Base-by-base conservation (phyloP, 2,113 vertebrate species). In the Platichthys flesus region DNA sequence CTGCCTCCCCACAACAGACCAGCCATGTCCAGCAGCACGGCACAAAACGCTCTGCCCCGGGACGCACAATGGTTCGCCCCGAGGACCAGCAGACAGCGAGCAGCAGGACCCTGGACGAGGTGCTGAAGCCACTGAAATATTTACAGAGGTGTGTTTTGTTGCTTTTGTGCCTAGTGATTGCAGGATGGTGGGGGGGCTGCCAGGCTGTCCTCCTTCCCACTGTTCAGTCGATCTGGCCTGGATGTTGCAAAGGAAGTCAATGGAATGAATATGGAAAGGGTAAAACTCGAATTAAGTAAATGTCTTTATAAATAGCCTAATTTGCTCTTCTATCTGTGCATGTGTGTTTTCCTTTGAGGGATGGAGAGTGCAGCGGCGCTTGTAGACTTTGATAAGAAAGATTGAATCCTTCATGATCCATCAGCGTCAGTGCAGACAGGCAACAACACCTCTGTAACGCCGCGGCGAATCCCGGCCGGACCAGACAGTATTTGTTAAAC, bases 401-500 rank as follows among this genome's bases (percentile, higher is more conserved):
- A 5, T 31, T 31, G 31, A 31, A 71, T 85, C 86, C 55, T 60
- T 47, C 74, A 6, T 85, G 76, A 89, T 91, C 78, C 85, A 88
- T 91, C 89, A 90, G 61, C 58, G 73, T 82, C 61, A 56, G 72
- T 81, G 80, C 64, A 64, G 76, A 76, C 62, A 72, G 86, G 87
- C 85, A 83, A 70, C 89, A 83, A 86, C 90, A 89, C 88, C 89
- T 91, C 85, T 13, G 74, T 61, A 74, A 79, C 37, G 60, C 73
- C 73, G 18, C 90, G 91, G 91, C 93, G 94, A 92, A 93, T 95
- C 81, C 88, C 88, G 95, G 87, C 91, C 67, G 9, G 35, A 52
- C 31, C 91, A 88, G 96, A 94, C 93, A 96, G 95, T 97, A 95
- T 97, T 97, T 97, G 95, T 95, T 97, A 97, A 97, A 97, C 96